Conservation (phyloP, 2,113 vertebrate genomes). For the Tretioscincus oriximinensis region DNA sequence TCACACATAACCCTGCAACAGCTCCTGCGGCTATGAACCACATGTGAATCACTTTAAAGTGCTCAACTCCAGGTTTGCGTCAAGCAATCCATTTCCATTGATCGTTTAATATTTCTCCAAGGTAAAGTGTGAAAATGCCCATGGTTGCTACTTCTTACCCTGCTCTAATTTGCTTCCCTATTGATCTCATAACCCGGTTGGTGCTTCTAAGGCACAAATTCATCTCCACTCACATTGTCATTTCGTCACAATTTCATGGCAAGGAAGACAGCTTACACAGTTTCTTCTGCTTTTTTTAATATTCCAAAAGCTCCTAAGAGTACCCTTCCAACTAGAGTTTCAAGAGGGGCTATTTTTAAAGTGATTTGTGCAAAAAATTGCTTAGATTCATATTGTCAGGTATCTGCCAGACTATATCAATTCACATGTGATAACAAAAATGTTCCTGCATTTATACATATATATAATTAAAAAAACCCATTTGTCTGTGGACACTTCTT, state of each 20-base stretch:
- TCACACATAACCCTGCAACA: no score
- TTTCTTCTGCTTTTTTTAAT: conserved; percentile 59
- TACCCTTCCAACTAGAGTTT: conserved; percentile 62
- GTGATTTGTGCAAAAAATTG: conserved; percentile 68
- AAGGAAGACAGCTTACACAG: conserved; percentile 39
- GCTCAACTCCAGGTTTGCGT: no score
- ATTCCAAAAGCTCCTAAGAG: conserved; percentile 63
- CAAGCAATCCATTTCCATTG: no score
- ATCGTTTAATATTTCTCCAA: no score
- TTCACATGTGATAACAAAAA: conserved; percentile 58
- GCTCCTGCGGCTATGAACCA: no score
- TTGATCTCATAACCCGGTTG: conserved; percentile 47
- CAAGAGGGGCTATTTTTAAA: conserved; percentile 68
- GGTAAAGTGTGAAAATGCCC: no score
- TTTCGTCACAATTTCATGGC: conserved; percentile 1
- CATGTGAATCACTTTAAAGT: no score
- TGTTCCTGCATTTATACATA: conserved; percentile 62
- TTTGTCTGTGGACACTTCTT: conserved; percentile 62
- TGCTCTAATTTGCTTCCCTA: conserved; percentile 20
- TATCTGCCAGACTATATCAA: conserved; percentile 69
- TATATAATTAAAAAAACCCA: no score
- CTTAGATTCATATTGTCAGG: conserved; percentile 63
- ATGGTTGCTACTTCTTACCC: conserved; percentile 3
- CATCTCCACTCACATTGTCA: background rate
- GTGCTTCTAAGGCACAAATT: conserved; percentile 46